These are phyloP conservation scores for Rhabdomys dilectus DNA, from an alignment of 2,113 vertebrate genomes.

Conservation along the genomic window DNA sequence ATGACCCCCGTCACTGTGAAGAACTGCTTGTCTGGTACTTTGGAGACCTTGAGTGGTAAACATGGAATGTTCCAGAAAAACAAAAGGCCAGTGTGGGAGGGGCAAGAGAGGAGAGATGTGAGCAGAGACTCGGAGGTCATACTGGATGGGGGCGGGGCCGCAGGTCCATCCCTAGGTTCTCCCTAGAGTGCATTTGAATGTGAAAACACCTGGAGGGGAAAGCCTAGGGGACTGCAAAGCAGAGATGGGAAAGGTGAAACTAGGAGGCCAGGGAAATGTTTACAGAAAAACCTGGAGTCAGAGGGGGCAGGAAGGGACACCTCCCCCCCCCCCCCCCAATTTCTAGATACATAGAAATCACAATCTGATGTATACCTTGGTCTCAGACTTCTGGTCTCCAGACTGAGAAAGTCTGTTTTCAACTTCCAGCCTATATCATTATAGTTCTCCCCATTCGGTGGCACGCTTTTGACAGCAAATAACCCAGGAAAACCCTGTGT, in stretches of 20 bases:
- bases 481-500: background rate
- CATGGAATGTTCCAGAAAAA: background rate
- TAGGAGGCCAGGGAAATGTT: background rate
- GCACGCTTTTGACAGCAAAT: background rate
- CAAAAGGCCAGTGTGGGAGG: background rate
- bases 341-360: too few relatives aligned
- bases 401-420: background rate
- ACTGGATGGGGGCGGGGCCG: background rate
- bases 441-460: background rate
- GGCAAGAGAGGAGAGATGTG: background rate
- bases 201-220: background rate
- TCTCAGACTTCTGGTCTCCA: background rate
- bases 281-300: background rate
- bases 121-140: background rate
- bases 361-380: background rate
- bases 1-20: background rate
- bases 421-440: background rate
- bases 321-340: background rate
- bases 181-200: background rate
- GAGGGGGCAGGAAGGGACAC: background rate
- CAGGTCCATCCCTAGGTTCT: background rate
- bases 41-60: fast-evolving
- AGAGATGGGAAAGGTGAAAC: background rate
- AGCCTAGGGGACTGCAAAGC: background rate
- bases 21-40: background rate